These are phyloP conservation scores for Menidia beryllina DNA, from an alignment of 2,113 vertebrate genomes.

Conservation along the genomic window DNA sequence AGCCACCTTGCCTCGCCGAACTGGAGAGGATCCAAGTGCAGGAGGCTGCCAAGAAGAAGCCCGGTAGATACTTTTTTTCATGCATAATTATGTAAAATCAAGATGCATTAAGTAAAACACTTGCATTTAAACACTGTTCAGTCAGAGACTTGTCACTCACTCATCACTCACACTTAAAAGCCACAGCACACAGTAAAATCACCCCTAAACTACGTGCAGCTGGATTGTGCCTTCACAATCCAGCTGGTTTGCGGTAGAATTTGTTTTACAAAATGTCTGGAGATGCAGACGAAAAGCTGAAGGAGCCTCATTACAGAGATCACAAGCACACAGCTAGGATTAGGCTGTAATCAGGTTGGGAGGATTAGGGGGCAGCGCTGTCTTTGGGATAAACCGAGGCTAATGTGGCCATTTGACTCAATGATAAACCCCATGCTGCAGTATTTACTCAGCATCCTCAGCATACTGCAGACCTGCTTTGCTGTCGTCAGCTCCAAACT, in stretches of 20 bases:
- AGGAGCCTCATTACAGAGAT: constrained; percentile 70
- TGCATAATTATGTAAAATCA: background rate
- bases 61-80: constrained; percentile 68
- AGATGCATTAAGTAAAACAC: background rate
- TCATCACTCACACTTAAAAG: constrained; percentile 28
- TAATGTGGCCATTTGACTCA: constrained; percentile 24
- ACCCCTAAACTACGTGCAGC: background rate
- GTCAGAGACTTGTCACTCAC: constrained; percentile 8
- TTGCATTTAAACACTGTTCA: background rate
- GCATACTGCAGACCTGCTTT: constrained; percentile 18
- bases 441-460: constrained; percentile 9
- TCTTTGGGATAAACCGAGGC: constrained; percentile 36
- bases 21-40: constrained; percentile 95
- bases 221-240: constrained; percentile 1
- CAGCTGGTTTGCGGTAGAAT: constrained; percentile 5
- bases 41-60: constrained; percentile 90
- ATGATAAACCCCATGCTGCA: constrained; percentile 18
- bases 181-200: background rate
- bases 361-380: constrained; percentile 47
- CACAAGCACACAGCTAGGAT: constrained; percentile 63
- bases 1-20: constrained; percentile 94
- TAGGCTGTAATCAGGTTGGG: constrained; percentile 62
- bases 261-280: constrained; percentile 34
- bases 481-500: constrained; percentile 14
- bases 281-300: constrained; percentile 33